These are phyloP conservation scores for Thecophora atra DNA, from an alignment of 2,888 invertebrate species.

Conservation along the genomic window DNA sequence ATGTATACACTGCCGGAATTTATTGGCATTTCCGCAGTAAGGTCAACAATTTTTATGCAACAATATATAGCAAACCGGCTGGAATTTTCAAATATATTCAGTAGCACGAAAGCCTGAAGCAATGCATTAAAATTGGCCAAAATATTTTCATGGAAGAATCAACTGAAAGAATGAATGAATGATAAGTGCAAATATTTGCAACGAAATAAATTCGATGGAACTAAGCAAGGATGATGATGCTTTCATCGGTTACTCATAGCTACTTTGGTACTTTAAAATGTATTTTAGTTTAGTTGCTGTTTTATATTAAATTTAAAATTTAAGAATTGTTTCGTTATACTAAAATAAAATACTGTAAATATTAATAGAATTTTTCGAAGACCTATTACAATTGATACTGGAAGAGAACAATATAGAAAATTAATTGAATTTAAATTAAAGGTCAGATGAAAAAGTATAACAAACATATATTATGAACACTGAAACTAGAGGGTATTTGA, in stretches of 20 bases:
- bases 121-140: conserved; percentile 9
- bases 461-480: too few relatives aligned
- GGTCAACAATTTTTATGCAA: conserved; percentile 19
- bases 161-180: conserved; percentile 38
- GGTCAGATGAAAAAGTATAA: too few relatives aligned
- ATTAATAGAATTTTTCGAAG: too few relatives aligned
- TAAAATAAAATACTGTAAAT: too few relatives aligned
- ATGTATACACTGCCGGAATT: conserved; percentile 1
- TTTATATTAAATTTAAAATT: too few relatives aligned
- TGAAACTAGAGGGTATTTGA: background rate
- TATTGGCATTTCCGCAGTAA: conserved; percentile 23
- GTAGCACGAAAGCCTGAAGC: background rate
- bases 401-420: too few relatives aligned
- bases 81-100: conserved; percentile 9
- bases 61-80: conserved; percentile 1
- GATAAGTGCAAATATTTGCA: conserved; percentile 19
- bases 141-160: conserved; percentile 3
- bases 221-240: background rate
- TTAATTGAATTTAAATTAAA: too few relatives aligned
- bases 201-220: background rate
- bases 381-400: too few relatives aligned
- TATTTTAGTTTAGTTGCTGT: background rate
- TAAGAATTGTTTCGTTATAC: too few relatives aligned
- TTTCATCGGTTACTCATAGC: background rate
- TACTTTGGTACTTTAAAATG: background rate